Conservation (phyloP, 2,797 vertebrate species). For the Syngnathus rostellatus region DNA sequence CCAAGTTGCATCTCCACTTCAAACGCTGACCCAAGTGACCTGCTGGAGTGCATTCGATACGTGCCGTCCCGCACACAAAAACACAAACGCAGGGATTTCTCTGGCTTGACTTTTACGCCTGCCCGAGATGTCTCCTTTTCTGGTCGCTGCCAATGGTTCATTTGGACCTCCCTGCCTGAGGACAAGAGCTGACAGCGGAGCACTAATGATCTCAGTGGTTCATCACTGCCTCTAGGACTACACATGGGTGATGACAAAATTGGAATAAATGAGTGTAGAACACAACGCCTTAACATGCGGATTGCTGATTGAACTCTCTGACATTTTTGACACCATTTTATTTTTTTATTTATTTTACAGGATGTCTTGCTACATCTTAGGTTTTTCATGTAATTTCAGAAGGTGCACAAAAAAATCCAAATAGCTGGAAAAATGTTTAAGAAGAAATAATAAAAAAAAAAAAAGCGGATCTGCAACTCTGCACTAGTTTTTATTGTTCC, state of each 20-base stretch:
- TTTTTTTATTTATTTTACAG: too few relatives aligned
- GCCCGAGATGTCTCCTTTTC: conserved; percentile 39
- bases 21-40: conserved; percentile 48
- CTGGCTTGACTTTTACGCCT: conserved; percentile 39
- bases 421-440: too few relatives aligned
- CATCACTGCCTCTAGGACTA: conserved; percentile 10
- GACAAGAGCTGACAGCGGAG: conserved; percentile 29
- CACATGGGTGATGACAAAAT: conserved; percentile 2
- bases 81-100: conserved; percentile 29
- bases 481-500: background rate
- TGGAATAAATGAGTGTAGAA: background rate
- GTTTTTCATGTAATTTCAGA: background rate
- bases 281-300: background rate
- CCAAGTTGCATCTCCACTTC: conserved; percentile 45
- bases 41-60: conserved; percentile 6
- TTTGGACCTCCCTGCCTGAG: conserved; percentile 40
- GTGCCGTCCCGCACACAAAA: conserved; percentile 4
- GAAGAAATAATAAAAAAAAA: too few relatives aligned
- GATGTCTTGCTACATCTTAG: too few relatives aligned
- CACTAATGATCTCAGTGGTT: conserved; percentile 41
- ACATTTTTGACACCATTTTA: too few relatives aligned
- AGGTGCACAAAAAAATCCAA: too few relatives aligned
- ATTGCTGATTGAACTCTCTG: background rate
- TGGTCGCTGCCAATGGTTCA: conserved; percentile 48
- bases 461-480: too few relatives aligned